These are phyloP conservation scores for Bathynomus jamesi DNA, from an alignment of 1,140 invertebrate species.

Conservation along the genomic window DNA sequence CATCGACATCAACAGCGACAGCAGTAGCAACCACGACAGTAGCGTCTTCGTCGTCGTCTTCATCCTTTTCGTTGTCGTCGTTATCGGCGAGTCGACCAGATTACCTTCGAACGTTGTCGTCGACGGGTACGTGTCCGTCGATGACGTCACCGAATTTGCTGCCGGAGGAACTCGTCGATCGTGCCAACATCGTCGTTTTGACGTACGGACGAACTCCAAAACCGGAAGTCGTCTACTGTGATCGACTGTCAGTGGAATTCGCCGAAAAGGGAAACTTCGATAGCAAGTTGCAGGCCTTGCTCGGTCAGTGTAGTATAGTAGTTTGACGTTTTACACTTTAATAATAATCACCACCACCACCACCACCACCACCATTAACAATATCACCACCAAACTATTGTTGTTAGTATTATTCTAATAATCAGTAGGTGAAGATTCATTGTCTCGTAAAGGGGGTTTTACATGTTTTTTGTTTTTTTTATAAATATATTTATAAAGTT, in stretches of 20 bases:
- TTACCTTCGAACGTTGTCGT: neutral
- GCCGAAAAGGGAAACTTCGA: conserved; percentile 50
- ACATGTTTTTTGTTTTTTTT: no score
- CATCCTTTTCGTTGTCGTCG: neutral
- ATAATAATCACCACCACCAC: no score
- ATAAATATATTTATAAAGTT: no score
- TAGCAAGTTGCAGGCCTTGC: conserved; percentile 60
- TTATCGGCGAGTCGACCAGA: neutral
- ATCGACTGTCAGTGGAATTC: conserved; percentile 62
- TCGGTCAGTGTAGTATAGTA: conserved; percentile 55
- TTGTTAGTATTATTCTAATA: no score
- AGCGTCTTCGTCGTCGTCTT: neutral
- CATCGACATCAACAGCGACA: no score
- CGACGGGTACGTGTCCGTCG: neutral
- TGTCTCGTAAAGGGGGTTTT: no score
- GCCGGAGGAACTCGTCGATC: conserved; percentile 6
- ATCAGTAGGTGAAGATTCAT: no score
- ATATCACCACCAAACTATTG: no score
- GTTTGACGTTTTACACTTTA: no score
- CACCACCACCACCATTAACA: no score
- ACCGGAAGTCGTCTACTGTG: conserved; percentile 72
- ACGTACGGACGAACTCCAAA: conserved; percentile 47
- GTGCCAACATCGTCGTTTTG: conserved; percentile 20
- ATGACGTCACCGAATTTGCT: conserved; percentile 4
- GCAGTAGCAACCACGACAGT: conserved; percentile 41